Base-by-base conservation (phyloP, 2,113 vertebrate species). In the Tachycineta bicolor region DNA sequence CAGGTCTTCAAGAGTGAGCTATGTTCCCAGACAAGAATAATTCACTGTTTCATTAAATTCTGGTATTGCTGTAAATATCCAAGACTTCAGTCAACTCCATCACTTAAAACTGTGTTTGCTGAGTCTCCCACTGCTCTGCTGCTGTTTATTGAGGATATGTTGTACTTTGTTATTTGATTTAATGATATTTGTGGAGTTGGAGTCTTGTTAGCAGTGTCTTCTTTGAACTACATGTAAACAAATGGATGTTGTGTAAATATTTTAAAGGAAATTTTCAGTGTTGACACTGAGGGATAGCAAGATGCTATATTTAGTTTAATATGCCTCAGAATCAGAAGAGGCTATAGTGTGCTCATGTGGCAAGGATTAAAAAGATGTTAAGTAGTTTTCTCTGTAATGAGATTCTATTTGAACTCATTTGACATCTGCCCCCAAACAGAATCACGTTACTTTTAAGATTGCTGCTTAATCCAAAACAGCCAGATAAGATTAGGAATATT, bases 131-230 rank as follows among this genome's bases (percentile, higher is more conserved):
- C 44, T 15, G 26, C 37, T 71, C n/a, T 25, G 37, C 10, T 56
- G 52, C n/a, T 82, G 26, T 11, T 1, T 1, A 3, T 0, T 34
- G 33, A 14, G 33, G 23, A 8, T 15, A 10, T 2, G 14, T 16
- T 53, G n/a, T 14, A 4, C 5, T 83, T 77, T 23, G 7, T 55
- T 64, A 8, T 34, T 37, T 59, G 4, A 55, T 77, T 81, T 47
- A 47, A 39, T 19, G 24, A 2, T 59, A 8, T 18, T 60, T 83
- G 26, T 47, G n/a, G 58, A 71, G 62, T 49, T n/a, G 33, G 33
- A 41, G 17, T 25, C 17, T 15, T 70, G 15, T 31, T 41, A n/a
- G 21, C 33, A 52, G 3, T n/a, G 33, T n/a, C 10, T 44, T 64
- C 29, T 75, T 82, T 68, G 44, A 86, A 23, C 12, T 41, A 19